Base-by-base conservation (phyloP, 1,140 invertebrate species). In the Nylanderia fulva region DNA sequence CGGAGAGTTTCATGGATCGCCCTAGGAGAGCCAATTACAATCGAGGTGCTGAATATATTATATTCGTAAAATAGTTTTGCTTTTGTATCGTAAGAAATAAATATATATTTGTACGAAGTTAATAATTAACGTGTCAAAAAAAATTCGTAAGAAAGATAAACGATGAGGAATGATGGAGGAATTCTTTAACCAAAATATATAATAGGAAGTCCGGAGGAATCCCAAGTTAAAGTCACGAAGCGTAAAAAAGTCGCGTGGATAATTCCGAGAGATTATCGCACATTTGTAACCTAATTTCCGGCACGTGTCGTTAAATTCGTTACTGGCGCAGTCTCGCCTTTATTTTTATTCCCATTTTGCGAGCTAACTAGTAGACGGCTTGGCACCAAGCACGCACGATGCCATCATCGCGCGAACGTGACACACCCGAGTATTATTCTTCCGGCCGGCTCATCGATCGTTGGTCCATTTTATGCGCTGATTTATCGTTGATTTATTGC, bases 391-490 rank as follows among this genome's bases (percentile, higher is more conserved):
- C 75, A 68, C 42, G 13, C 54, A 42, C 58, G 48, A 48, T 71
- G 83, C 80, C 87, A 72, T 85, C 86, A 85, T 85, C 86, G 64
- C 42, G 60, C 33, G 61, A 45, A 48, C 15, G 45, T 48, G 45
- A 24, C 79, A 58, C 76, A 33, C 6, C n/a, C 85, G 84, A 84
- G 63, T 89, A 89, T 89, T 89, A 89, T 89, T 89, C 87, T 89
- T 89, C 77, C 88, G 88, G 86, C 60, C 84, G 71, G 85, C 79
- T 88, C 86, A 68, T 88, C 86, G 75, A 89, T 89, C 88, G 84
- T 27, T 66, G 54, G 52, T 77, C 36, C 87, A 85, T 89, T 89
- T 89, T 86, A 72, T 72, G 42, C 39, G 54, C 52, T 82, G 77
- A 82, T 82, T 82, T 82, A 88, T 88, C 84, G 75, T 54, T 83